These are phyloP conservation scores for Brassicogethes aeneus DNA, from an alignment of 2,888 invertebrate genomes.

Conservation along the genomic window DNA sequence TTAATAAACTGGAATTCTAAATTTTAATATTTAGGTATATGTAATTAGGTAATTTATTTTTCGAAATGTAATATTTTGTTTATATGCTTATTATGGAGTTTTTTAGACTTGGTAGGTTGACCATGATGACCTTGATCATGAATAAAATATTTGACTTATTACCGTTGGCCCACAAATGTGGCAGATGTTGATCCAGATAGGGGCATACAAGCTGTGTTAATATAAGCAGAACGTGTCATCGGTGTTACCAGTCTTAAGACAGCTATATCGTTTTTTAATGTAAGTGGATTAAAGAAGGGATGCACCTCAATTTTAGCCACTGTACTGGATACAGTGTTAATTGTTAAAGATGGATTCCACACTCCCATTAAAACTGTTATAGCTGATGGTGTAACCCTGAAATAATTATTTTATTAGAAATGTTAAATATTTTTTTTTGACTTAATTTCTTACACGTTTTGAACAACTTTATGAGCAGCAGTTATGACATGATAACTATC, in stretches of 20 bases:
- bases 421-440: not conserved
- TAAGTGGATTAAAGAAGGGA: constrained; percentile 59
- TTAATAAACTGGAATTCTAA: not conserved
- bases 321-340: constrained; percentile 17
- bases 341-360: constrained; percentile 20
- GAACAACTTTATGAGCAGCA: constrained; percentile 58
- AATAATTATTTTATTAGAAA: not conserved
- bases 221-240: constrained; percentile 47
- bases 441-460: constrained; percentile 20
- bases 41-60: no score
- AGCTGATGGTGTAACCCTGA: not conserved
- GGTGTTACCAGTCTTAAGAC: constrained; percentile 58
- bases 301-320: constrained; percentile 37
- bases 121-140: no score
- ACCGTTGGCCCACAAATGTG: constrained; percentile 22
- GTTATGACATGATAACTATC: constrained; percentile 60
- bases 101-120: no score
- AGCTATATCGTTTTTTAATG: constrained; percentile 75
- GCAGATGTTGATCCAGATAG: constrained; percentile 33
- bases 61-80: no score
- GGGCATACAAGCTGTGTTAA: constrained; percentile 56
- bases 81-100: no score
- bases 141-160: constrained; percentile 1
- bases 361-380: constrained; percentile 28
- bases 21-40: no score